Conservation (phyloP, 2,797 vertebrate species). For the Morus bassanus region DNA sequence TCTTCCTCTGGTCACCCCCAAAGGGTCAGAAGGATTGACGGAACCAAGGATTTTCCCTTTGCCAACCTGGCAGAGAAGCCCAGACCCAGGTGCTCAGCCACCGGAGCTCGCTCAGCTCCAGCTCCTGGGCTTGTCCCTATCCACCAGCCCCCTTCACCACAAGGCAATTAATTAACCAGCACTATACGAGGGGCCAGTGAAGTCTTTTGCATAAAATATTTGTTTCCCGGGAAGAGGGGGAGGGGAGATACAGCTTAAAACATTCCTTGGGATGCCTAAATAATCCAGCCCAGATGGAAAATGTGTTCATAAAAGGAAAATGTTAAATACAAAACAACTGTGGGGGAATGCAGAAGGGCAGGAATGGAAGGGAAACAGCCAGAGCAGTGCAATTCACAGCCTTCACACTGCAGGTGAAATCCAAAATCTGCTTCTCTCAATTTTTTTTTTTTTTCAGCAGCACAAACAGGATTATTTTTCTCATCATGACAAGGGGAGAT, state of each 20-base stretch:
- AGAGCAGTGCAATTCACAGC: neutral
- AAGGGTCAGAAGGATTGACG: neutral
- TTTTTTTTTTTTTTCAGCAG: neutral
- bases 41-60: neutral
- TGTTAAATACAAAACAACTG: neutral
- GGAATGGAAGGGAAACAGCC: neutral
- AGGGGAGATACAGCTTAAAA: neutral
- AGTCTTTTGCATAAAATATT: neutral
- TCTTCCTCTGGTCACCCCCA: neutral
- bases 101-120: neutral
- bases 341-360: neutral
- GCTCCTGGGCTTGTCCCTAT: neutral
- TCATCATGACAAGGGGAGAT: accelerated
- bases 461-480: neutral
- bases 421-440: neutral
- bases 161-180: neutral
- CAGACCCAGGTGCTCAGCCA: neutral
- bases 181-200: accelerated
- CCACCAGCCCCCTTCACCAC: neutral
- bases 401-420: neutral
- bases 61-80: neutral
- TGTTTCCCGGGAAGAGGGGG: neutral
- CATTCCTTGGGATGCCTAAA: neutral
- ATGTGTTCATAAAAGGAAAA: neutral
- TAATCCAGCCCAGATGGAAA: conserved; percentile 20